Percentiles rank a stretch among this genome's conserved stretches.
These are phyloP conservation scores for Sebastes umbrosus DNA, from an alignment of 2,797 vertebrate genomes.

Conservation along the genomic window DNA sequence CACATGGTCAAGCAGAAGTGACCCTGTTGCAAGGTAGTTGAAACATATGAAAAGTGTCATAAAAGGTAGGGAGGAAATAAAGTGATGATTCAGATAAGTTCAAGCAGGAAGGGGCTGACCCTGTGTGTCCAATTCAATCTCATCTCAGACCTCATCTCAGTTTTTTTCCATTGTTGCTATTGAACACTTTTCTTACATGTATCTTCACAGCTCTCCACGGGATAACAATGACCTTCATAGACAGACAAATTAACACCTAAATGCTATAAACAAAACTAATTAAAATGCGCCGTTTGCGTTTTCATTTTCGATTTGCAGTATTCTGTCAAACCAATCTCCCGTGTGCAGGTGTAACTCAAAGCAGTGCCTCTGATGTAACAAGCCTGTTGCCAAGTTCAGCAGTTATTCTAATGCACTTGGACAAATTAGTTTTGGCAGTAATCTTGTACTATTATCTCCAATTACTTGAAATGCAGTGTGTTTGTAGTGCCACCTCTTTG, in stretches of 20 bases:
- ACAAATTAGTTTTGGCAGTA: conserved; percentile 55
- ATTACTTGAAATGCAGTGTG: conserved; percentile 49
- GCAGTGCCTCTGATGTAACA: conserved; percentile 21
- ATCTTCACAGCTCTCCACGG: background rate
- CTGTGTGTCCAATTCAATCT: background rate
- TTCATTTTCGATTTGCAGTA: background rate
- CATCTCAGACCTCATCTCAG: background rate
- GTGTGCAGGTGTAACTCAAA: conserved; percentile 33
- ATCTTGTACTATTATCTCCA: conserved; percentile 53
- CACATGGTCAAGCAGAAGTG: conserved; percentile 27
- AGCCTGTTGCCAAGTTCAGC: conserved; percentile 35
- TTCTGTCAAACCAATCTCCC: background rate
- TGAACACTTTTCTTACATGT: background rate
- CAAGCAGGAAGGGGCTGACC: conserved; percentile 5
- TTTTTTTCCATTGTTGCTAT: conserved; percentile 7
- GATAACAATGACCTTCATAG: background rate
- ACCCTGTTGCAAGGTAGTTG: conserved; percentile 20
- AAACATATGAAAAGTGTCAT: conserved; percentile 15
- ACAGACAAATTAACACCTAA: conserved; percentile 2
- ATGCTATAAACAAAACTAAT: background rate
- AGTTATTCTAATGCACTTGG: conserved; percentile 23
- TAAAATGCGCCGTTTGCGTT: background rate
- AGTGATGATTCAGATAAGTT: conserved; percentile 29
- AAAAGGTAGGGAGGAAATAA: conserved; percentile 30
- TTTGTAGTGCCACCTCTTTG: conserved; percentile 60